Conservation (phyloP, 2,888 invertebrate species). For the Andrena haemorrhoa region DNA sequence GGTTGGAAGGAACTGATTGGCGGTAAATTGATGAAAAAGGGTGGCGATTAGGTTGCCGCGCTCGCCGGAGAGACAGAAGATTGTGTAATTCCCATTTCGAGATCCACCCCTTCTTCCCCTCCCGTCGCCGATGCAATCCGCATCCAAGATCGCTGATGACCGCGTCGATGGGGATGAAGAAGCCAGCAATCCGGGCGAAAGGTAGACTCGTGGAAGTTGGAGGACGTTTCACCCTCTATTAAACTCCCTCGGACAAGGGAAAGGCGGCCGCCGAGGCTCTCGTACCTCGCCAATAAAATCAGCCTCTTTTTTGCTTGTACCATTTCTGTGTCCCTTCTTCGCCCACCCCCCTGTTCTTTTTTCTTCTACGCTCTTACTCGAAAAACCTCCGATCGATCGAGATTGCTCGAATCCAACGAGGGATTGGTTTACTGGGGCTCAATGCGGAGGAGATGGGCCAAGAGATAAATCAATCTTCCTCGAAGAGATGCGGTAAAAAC, state of each 20-base stretch:
- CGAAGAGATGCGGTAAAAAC: background rate
- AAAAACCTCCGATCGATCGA: slow-evolving; percentile 59
- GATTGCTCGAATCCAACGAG: slow-evolving; percentile 38
- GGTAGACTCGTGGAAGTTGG: slow-evolving; percentile 70
- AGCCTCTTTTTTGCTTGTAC: slow-evolving; percentile 59
- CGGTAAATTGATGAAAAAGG: slow-evolving; percentile 43
- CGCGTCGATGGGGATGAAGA: slow-evolving; percentile 64
- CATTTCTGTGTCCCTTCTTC: slow-evolving; percentile 16
- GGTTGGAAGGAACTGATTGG: background rate
- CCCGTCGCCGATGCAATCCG: slow-evolving; percentile 52
- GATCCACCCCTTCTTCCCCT: background rate
- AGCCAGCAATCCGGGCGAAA: slow-evolving; percentile 64
- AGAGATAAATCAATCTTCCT: slow-evolving; percentile 4
- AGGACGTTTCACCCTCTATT: slow-evolving; percentile 85
- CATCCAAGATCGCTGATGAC: slow-evolving; percentile 67
- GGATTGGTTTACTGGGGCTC: slow-evolving; percentile 20
- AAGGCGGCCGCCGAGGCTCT: slow-evolving; percentile 85
- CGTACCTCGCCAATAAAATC: slow-evolving; percentile 78
- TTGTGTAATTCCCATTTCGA: slow-evolving; percentile 51
- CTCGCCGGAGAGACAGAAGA: slow-evolving; percentile 42
- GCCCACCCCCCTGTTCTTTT: background rate
- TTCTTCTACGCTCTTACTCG: slow-evolving; percentile 26
- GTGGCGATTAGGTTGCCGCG: slow-evolving; percentile 44
- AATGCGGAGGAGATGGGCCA: slow-evolving; percentile 3
- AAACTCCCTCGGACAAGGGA: slow-evolving; percentile 86